Evolutionary conservation across 2,113 vertebrate species (phyloP), one percentile per base, ranked within the genome.

Genomic region (Paramormyrops kingsleyae): DNA sequence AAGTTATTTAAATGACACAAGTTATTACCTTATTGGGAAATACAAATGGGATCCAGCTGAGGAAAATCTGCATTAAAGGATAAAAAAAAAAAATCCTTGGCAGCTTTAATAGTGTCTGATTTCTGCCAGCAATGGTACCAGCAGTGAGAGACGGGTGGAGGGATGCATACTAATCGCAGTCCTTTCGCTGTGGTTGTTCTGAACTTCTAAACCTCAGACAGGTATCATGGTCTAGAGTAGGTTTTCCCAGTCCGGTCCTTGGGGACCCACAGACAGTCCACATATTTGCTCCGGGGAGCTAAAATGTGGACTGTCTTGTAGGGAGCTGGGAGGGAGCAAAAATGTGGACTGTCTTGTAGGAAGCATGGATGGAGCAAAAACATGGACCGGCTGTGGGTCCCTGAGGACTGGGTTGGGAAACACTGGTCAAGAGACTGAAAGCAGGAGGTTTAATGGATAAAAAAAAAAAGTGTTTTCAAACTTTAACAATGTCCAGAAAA

Each of bases 1-100:
- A 89, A 89, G 42, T 90, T 92, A 93, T 94, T 94, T 93, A 93
- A 93, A 93, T 93, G 56, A 80, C 70, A 91, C 83, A 90, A 77
- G 90, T 86, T 94, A 94, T 94, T 94, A 92, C 92, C 92, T 94
- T 94, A 95, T 93, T 94, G 90, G 92, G 84, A 93, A 94, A 91
- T 93, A 92, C 92, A 91, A 94, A 66, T 62, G 66, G 88, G 93
- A 92, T 92, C 94, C 94, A 94, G 93, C 94, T 91, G 94, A 94
- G 95, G 95, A 94, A 95, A 96, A 95, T 96, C 90, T 93, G 94
- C 94, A 96, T 95, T 94, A 95, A 59, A 90, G 89, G 90, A 90
- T 91, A 91, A 92, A 93, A 90, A 94, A 94, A 35, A 39, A 92
- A 53, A 94, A 92, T 91, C 92, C 89, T 92, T 88, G 91, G 93